phyloP scores from a whole-genome alignment of 2,797 vertebrate genomes.

The Limosa lapponica region DNA sequence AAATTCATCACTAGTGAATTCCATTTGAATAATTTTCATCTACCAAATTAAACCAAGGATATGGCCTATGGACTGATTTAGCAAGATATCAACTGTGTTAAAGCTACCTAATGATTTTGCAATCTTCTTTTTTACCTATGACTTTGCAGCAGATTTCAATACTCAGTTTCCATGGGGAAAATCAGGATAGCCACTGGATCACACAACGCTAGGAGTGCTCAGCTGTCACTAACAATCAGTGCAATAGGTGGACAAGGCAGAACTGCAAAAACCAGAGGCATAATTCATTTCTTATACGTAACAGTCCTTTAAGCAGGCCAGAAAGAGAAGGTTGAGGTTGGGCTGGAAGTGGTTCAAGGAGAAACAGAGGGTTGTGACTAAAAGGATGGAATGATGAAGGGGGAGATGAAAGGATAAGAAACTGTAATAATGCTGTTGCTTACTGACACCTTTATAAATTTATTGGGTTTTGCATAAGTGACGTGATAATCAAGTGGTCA shows the following conservation, averaged over 20 bases:
- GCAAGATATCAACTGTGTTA: background rate
- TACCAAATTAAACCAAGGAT: background rate
- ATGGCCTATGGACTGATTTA: background rate
- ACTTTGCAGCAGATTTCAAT: background rate
- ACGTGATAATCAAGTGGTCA: background rate
- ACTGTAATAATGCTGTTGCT: background rate
- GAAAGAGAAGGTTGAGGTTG: background rate
- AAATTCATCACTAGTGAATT: background rate
- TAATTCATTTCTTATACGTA: background rate
- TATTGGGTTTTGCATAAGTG: background rate
- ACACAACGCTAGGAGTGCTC: background rate
- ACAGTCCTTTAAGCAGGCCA: background rate
- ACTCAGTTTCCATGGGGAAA: background rate
- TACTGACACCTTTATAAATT: background rate
- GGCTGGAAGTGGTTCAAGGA: background rate
- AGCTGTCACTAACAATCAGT: constrained; percentile 19
- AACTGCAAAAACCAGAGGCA: background rate
- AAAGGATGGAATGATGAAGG: background rate
- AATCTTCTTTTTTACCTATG: background rate
- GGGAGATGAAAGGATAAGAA: background rate
- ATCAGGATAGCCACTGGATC: background rate
- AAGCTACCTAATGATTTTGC: background rate
- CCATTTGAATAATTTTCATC: background rate
- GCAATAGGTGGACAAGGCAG: background rate
- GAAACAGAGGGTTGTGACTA: background rate